These are phyloP conservation scores for Melanerpes formicivorus DNA, from an alignment of 2,113 vertebrate genomes.

Conservation along the genomic window DNA sequence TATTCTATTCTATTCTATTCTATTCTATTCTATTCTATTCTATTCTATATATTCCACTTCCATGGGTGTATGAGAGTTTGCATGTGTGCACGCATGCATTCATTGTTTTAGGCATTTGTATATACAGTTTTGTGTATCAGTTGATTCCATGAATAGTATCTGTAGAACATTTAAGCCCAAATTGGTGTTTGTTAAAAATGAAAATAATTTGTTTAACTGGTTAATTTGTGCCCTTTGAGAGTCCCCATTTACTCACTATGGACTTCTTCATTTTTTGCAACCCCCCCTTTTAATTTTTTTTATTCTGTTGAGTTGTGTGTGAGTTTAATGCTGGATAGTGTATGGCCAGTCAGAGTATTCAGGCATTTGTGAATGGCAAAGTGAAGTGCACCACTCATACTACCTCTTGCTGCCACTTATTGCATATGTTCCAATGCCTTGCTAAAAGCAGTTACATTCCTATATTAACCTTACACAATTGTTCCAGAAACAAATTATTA, in stretches of 20 bases:
- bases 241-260: neutral
- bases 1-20: no score
- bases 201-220: neutral
- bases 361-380: neutral
- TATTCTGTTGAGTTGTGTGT: neutral
- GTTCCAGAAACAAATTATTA: neutral
- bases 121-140: neutral
- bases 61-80: neutral
- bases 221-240: neutral
- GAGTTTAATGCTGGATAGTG: neutral
- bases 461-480: neutral
- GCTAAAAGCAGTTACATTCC: neutral
- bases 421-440: neutral
- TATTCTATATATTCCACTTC: neutral
- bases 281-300: no score
- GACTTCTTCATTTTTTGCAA: neutral
- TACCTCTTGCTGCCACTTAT: fast-evolving
- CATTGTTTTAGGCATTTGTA: neutral
- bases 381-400: neutral
- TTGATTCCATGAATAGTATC: neutral
- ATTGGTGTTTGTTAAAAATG: neutral
- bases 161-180: neutral
- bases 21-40: neutral
- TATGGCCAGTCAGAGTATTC: neutral
- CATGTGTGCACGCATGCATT: fast-evolving